Base-by-base conservation (phyloP, 2,888 invertebrate genomes). In the Drosophila suboccidentalis region DNA sequence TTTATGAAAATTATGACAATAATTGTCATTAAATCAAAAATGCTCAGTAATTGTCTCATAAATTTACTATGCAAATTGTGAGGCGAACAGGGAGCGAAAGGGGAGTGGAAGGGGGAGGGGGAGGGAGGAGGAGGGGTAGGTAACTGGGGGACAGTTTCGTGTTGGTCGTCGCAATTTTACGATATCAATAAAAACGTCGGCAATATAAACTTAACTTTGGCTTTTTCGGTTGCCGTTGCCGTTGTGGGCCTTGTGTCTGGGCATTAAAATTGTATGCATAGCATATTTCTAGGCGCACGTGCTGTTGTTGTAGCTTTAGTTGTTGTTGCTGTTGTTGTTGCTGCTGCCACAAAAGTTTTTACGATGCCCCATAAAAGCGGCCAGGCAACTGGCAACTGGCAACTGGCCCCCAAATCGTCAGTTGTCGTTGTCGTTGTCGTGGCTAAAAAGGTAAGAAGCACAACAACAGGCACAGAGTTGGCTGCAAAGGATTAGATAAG, bases 11-110 rank as follows among this genome's bases (percentile, higher is more conserved):
- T 89, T 89, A 90, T 86, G 86, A 84, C 88, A 90, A 89, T 89
- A 89, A 90, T 89, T 90, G 90, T 89, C 86, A 84, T 89, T 89
- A 89, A 89, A 89, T 89, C 90, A 89, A 90, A 89, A 90, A 90
- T 90, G 79, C 78, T 83, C 78, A 76, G 83, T 90, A 88, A 90
- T 89, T 89, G 89, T 90, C 85, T 89, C 89, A 87, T 89, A 89
- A 89, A 90, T 89, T 89, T 85, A 78, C 81, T 86, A 89, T 85
- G 87, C 81, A 87, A 89, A 87, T 89, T 89, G 84, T 85, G 86
- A 61, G 79, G 76, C 67, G 67, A 70, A 66, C 58, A 34, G 29
- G 15, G 1, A 17, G 32, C 10, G 26, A 26, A 32, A 54, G 26
- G 39, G 15, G 29, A 15, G 10, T 10, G 9, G 47, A 36, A 38